Evolutionary conservation across 2,797 vertebrate genomes (phyloP), one percentile per base, ranked within the genome.

Genomic region (Delichon dasypus): DNA sequence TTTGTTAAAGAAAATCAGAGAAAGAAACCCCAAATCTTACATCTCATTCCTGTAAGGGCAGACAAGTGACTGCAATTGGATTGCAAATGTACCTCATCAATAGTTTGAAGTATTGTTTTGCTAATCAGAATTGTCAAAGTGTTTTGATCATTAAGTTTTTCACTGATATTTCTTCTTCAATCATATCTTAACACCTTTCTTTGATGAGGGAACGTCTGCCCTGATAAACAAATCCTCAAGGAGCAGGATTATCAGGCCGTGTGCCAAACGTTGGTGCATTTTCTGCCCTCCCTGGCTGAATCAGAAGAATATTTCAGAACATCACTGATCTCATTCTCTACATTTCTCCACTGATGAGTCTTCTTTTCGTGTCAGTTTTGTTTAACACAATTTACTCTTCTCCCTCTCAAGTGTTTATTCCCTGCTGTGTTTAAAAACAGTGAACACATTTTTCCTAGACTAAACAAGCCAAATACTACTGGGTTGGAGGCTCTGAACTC

Each of bases 401-500:
- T 84, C 40, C 58, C 25, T 85, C 71, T 74, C 40, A 32, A 77
- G 38, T 90, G 62, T 94, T 94, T 93, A 75, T 95, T 90, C 93
- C 55, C 36, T 78, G 54, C 58, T 94, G 66, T 68, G 66, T 76
- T 88, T 73, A 90, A 88, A 91, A 95, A 54, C 85, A 86, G 44
- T 44, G 64, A 70, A 66, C 2, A 3, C 73, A 61, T 72, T 95
- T 94, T 86, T 66, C 36, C 60, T 90, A 90, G 81, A 66, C 71
- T 92, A 90, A 94, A 93, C 79, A 93, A 78, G 85, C 70, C 70
- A 77, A 75, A 32, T 50, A 3, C 71, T 85, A 29, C 76, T 51
- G 57, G 11, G 3, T 86, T 81, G 64, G 55, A 85, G 67, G 16
- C 68, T 86, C 67, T 61, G 34, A 81, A 60, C 29, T 70, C 44